These are phyloP conservation scores for Sporophila hypoxantha DNA, from an alignment of 2,113 vertebrate genomes.

Conservation along the genomic window DNA sequence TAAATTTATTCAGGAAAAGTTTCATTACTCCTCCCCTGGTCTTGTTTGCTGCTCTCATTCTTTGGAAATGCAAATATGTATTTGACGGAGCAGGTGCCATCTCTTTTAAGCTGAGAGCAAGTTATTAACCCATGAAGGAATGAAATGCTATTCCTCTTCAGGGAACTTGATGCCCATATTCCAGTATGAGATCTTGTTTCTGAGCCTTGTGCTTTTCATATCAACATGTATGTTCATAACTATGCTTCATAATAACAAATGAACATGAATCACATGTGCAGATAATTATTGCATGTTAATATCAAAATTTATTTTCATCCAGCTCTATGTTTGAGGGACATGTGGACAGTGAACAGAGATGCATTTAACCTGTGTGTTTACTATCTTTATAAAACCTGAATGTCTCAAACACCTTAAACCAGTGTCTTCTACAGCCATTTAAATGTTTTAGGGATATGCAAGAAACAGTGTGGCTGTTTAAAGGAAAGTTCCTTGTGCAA, in stretches of 20 bases:
- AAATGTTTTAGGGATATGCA: background rate
- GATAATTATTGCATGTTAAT: background rate
- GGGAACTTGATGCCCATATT: background rate
- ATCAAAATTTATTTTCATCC: background rate
- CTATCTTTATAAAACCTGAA: background rate
- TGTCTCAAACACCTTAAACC: background rate
- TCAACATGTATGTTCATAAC: background rate
- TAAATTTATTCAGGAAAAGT: conserved; percentile 50
- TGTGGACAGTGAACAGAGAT: background rate
- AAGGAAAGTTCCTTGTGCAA: background rate
- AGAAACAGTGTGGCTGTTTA: background rate
- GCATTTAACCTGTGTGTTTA: background rate
- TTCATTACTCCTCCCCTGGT: conserved; percentile 16
- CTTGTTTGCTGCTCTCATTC: conserved; percentile 33
- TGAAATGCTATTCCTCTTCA: background rate
- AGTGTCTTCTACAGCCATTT: background rate
- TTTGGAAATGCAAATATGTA: conserved; percentile 51
- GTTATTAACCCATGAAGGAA: background rate
- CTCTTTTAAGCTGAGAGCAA: background rate
- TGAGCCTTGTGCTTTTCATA: background rate
- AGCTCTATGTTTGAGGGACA: background rate
- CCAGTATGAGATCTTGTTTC: background rate
- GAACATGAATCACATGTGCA: background rate
- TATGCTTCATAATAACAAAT: background rate
- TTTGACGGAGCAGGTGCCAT: conserved; percentile 36